A percentile compares a stretch with the other conserved stretches of the same genome.
These are phyloP conservation scores for Limanda limanda DNA, from an alignment of 2,113 vertebrate genomes.

Conservation along the genomic window DNA sequence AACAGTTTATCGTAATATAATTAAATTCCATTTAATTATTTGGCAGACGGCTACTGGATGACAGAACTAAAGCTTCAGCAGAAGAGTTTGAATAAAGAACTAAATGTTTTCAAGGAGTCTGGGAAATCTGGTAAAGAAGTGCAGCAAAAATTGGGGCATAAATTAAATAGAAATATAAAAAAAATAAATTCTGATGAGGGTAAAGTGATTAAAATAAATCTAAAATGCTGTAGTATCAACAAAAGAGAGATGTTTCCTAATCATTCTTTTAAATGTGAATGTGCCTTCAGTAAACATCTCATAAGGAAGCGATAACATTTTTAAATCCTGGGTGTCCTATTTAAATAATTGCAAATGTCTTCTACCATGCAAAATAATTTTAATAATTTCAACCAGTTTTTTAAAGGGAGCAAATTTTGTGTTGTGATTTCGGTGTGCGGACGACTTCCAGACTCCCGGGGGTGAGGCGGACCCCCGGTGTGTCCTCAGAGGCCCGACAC, in stretches of 20 bases:
- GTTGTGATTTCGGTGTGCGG: background rate
- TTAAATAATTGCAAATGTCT: too few relatives aligned
- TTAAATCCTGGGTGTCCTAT: too few relatives aligned
- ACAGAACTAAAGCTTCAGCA: background rate
- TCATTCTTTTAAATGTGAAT: too few relatives aligned
- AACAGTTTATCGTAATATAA: background rate
- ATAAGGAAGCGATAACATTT: too few relatives aligned
- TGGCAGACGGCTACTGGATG: background rate
- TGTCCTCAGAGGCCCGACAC: constrained; percentile 35
- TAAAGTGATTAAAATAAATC: background rate
- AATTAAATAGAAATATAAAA: background rate
- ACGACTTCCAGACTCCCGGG: constrained; percentile 16
- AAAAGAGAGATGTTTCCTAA: too few relatives aligned
- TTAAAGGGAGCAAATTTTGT: background rate
- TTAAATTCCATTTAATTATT: background rate
- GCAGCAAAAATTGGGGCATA: background rate
- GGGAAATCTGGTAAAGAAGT: background rate
- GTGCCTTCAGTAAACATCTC: too few relatives aligned
- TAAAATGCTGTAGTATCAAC: background rate
- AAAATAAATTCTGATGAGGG: background rate
- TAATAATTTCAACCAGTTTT: background rate
- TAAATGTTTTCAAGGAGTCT: too few relatives aligned
- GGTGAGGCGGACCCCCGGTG: constrained; percentile 38
- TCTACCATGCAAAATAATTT: background rate
- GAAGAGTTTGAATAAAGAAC: too few relatives aligned